These are phyloP conservation scores for Ips typographus DNA, from an alignment of 1,140 invertebrate genomes.

Conservation along the genomic window DNA sequence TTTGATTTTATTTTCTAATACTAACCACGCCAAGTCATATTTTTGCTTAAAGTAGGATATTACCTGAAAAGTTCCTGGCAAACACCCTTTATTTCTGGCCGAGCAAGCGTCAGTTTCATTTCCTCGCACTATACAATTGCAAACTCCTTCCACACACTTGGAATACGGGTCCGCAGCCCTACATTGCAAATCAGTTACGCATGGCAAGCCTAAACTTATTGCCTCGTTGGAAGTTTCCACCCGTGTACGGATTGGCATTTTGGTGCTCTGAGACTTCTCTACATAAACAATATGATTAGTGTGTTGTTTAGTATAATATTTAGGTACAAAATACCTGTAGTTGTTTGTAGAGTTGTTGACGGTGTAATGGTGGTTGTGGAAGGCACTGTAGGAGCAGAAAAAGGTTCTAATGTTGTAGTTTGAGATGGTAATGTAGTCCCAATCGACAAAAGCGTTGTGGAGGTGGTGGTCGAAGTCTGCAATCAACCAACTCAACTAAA, in stretches of 20 bases:
- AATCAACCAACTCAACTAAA: too few relatives aligned
- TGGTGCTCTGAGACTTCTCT: background rate
- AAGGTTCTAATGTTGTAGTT: too few relatives aligned
- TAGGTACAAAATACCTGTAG: conserved; percentile 19
- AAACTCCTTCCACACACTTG: conserved; percentile 74
- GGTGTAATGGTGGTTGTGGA: too few relatives aligned
- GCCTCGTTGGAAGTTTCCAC: conserved; percentile 58
- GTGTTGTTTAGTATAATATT: background rate
- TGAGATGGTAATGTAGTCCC: too few relatives aligned
- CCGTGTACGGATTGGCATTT: conserved; percentile 49
- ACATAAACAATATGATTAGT: too few relatives aligned
- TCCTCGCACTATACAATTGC: conserved; percentile 68
- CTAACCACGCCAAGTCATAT: too few relatives aligned
- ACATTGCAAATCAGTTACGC: conserved; percentile 76
- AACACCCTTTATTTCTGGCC: conserved; percentile 72
- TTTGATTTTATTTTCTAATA: too few relatives aligned
- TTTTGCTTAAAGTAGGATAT: conserved; percentile 16
- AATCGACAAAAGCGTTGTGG: too few relatives aligned
- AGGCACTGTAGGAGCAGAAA: too few relatives aligned
- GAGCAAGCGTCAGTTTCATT: conserved; percentile 63
- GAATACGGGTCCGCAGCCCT: conserved; percentile 75
- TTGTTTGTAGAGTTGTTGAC: background rate
- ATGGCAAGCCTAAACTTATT: conserved; percentile 74
- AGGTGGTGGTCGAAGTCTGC: too few relatives aligned
- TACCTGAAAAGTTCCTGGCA: conserved; percentile 82